Conservation (phyloP, 2,888 invertebrate species). For the Ophion costatus region DNA sequence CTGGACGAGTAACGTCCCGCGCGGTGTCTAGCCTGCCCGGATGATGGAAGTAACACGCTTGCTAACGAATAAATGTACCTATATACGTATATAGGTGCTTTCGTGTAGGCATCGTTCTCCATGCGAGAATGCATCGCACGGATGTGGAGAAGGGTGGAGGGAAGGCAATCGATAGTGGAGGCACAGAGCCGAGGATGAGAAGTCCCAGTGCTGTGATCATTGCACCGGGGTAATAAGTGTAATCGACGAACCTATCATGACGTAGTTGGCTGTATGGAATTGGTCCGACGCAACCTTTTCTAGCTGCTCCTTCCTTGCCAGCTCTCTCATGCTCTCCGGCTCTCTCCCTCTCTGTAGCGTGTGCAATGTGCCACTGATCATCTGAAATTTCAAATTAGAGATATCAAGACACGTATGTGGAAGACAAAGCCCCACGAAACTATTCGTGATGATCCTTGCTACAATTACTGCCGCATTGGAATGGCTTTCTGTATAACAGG, state of each 20-base stretch:
- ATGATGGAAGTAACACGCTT: slow-evolving; percentile 54
- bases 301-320: not conserved
- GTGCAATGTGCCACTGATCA: too few relatives aligned
- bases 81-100: not conserved
- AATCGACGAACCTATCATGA: slow-evolving; percentile 10
- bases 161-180: not conserved
- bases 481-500: not conserved
- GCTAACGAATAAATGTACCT: slow-evolving; percentile 36
- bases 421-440: not conserved
- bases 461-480: not conserved
- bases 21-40: slow-evolving; percentile 21
- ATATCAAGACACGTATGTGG: not conserved
- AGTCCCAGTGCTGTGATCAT: not conserved
- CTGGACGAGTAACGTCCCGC: not conserved
- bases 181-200: not conserved
- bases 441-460: not conserved
- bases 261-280: not conserved
- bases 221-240: not conserved
- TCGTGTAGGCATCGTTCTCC: not conserved
- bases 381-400: too few relatives aligned
- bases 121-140: not conserved
- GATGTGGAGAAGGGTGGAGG: not conserved
- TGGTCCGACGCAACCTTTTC: not conserved
- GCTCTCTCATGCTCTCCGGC: too few relatives aligned
- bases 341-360: too few relatives aligned